phyloP scores from a whole-genome alignment of 2,888 invertebrate species.

The Fabriciana adippe region DNA sequence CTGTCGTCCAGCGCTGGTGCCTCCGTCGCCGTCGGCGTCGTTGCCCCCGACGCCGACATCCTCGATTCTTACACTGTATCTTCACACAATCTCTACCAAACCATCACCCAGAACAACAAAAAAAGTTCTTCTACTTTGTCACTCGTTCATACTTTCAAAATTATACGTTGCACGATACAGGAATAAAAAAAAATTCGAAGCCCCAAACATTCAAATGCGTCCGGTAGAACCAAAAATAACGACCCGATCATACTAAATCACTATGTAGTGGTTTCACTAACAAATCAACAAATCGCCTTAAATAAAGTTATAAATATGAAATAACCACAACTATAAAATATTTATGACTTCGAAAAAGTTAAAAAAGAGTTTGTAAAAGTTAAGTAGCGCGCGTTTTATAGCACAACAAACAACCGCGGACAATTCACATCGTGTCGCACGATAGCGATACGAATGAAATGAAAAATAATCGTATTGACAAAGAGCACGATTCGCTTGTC shows the following conservation, averaged over 20 bases:
- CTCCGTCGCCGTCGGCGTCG: conserved; percentile 92
- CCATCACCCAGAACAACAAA: conserved; percentile 18
- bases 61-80: conserved; percentile 34
- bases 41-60: conserved; percentile 61
- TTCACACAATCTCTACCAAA: conserved; percentile 27
- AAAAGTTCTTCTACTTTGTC: conserved; percentile 7
- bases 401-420: conserved; percentile 24
- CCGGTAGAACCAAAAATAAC: conserved; percentile 44
- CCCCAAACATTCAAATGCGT: conserved; percentile 33
- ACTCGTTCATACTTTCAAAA: conserved; percentile 25
- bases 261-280: conserved; percentile 27
- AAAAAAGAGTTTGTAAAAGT: conserved; percentile 21
- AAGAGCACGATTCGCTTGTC: conserved; percentile 18
- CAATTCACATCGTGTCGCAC: conserved; percentile 19
- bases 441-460: conserved; percentile 23
- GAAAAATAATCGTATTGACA: conserved; percentile 25
- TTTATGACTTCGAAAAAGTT: conserved; percentile 12
- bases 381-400: conserved; percentile 28
- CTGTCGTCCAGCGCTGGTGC: conserved; percentile 85
- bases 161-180: conserved; percentile 17
- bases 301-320: conserved; percentile 24
- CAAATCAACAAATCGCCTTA: conserved; percentile 20
- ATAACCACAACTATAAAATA: conserved; percentile 14
- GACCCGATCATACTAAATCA: conserved; percentile 40
- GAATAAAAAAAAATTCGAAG: conserved; percentile 27